Evolutionary conservation across 2,113 vertebrate species (phyloP).

Genomic region (Genyomyrus donnyi): DNA sequence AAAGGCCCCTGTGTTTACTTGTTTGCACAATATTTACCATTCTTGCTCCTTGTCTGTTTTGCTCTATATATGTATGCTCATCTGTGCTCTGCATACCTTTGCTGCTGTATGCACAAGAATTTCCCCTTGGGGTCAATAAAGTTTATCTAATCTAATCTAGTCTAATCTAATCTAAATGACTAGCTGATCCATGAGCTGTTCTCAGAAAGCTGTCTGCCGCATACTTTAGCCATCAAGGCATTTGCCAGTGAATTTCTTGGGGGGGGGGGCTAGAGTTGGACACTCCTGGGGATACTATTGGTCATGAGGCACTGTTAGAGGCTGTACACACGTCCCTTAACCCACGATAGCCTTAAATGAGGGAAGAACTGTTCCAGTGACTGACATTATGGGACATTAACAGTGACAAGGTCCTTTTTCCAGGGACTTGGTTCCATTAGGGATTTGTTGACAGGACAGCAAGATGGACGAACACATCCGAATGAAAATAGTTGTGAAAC

Average conservation of each 20-base stretch:
- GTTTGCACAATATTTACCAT: background rate
- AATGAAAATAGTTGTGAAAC: background rate
- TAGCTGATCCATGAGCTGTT: background rate
- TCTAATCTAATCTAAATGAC: background rate
- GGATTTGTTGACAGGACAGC: background rate
- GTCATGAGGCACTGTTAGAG: background rate
- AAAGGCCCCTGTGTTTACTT: background rate
- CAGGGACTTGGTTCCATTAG: slow-evolving; percentile 8
- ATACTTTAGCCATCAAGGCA: background rate
- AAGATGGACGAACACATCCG: background rate
- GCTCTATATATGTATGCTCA: background rate
- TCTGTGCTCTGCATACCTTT: background rate
- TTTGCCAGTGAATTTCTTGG: background rate
- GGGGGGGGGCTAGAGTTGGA: background rate
- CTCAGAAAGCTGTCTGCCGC: background rate
- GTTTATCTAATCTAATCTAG: background rate
- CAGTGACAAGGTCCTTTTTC: slow-evolving; percentile 26
- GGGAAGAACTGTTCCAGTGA: slow-evolving; percentile 26
- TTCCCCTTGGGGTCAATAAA: background rate
- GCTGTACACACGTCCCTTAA: background rate
- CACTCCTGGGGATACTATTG: background rate
- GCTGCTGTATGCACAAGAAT: background rate
- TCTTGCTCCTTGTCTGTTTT: background rate
- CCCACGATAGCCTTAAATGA: slow-evolving; percentile 10
- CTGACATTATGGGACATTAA: slow-evolving; percentile 32